Evolutionary conservation across 2,888 invertebrate genomes (phyloP).

Genomic region (Euphydryas editha): DNA sequence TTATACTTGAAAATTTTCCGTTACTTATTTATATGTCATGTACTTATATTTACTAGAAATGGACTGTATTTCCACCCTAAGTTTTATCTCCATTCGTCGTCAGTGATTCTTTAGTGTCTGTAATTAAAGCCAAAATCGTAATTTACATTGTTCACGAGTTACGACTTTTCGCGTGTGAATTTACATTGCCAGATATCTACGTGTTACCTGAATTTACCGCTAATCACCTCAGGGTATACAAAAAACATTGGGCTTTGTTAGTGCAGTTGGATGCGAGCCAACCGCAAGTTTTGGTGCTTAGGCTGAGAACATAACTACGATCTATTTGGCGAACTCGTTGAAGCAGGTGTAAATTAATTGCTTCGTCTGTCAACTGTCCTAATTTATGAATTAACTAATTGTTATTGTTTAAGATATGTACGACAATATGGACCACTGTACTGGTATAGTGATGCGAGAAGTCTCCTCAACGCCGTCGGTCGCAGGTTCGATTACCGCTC

Average conservation of each 20-base stretch:
- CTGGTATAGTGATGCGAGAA: too few species aligned
- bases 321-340: constrained; percentile 27
- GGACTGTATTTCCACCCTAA: not conserved
- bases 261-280: constrained; percentile 45
- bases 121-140: constrained; percentile 13
- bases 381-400: not conserved
- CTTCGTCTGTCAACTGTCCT: constrained; percentile 21
- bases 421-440: too few species aligned
- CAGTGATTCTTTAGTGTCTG: constrained; percentile 16
- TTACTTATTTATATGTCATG: too few species aligned
- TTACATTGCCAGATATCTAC: constrained; percentile 35
- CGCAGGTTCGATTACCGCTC: too few species aligned
- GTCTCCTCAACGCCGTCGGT: too few species aligned
- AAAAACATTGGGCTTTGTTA: constrained; percentile 48
- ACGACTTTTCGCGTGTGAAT: constrained; percentile 22
- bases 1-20: too few species aligned
- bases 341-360: constrained; percentile 37
- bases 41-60: too few species aligned
- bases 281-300: constrained; percentile 34
- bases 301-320: constrained; percentile 20
- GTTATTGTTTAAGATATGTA: not conserved
- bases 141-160: constrained; percentile 12
- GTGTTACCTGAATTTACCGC: constrained; percentile 46
- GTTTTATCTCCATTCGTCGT: not conserved
- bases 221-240: constrained; percentile 46